A percentile compares a stretch with the other conserved stretches of the same genome.
Evolutionary conservation across 2,113 vertebrate species (phyloP).

Genomic region (Crocuta crocuta): DNA sequence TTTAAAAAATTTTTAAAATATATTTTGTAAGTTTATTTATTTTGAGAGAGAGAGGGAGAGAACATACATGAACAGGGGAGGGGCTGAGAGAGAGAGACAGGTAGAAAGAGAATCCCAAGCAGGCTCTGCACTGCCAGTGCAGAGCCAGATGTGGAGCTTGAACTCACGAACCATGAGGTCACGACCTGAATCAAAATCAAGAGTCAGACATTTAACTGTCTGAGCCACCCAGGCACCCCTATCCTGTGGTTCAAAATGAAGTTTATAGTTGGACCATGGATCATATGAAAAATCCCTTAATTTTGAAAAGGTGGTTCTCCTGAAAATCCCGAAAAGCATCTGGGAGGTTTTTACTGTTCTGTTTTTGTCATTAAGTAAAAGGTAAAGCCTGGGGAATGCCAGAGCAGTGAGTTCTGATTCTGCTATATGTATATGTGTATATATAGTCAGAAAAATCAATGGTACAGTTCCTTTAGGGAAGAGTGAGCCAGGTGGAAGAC

Average conservation of each 20-base stretch:
- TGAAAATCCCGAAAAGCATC: not conserved
- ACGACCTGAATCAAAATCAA: no score
- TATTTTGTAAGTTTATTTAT: no score
- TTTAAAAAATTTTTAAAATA: no score
- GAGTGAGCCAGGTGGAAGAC: not conserved
- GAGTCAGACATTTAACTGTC: no score
- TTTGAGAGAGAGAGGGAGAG: no score
- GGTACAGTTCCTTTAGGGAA: not conserved
- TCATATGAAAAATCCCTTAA: not conserved
- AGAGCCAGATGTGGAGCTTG: no score
- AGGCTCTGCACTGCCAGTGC: no score
- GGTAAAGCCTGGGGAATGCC: not conserved
- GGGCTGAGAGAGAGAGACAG: no score
- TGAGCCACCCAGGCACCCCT: not conserved
- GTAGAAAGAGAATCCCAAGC: no score
- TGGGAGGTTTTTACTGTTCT: not conserved
- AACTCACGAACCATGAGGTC: no score
- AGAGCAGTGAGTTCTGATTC: not conserved
- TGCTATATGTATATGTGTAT: not conserved
- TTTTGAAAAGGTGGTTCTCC: not conserved
- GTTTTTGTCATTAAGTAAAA: not conserved
- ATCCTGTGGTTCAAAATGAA: not conserved
- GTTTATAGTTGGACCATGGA: not conserved
- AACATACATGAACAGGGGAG: no score
- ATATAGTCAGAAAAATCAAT: conserved; percentile 31